These are phyloP conservation scores for Pristiophorus japonicus DNA, from an alignment of 2,113 vertebrate species.

Conservation along the genomic window DNA sequence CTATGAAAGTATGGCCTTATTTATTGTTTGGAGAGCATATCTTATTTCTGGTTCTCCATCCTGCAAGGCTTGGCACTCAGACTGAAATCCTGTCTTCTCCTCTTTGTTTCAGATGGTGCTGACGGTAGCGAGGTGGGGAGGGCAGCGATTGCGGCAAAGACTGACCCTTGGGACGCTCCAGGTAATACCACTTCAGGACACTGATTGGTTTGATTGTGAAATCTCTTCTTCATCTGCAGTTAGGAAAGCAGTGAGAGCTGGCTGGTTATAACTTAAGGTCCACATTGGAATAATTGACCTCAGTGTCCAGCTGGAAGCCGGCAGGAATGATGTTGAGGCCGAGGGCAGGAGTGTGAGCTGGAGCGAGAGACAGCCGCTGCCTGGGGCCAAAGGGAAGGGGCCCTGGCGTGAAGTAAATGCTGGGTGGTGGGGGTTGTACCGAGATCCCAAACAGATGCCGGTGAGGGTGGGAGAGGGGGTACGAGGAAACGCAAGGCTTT, in stretches of 20 bases:
- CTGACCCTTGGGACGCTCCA: constrained; percentile 46
- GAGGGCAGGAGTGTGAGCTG: neutral
- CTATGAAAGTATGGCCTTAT: constrained; percentile 65
- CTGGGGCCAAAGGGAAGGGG: neutral
- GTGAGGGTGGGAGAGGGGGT: neutral
- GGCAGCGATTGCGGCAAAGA: constrained; percentile 59
- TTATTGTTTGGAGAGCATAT: neutral
- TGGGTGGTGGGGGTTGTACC: neutral
- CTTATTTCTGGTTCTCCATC: neutral
- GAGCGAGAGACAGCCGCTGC: neutral
- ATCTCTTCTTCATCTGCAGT: neutral
- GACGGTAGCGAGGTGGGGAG: constrained; percentile 64
- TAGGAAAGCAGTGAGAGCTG: neutral
- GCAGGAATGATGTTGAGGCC: neutral
- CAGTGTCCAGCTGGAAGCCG: too few relatives aligned
- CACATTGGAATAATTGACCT: neutral
- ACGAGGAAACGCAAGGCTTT: neutral
- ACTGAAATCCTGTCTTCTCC: neutral
- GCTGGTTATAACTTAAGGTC: neutral
- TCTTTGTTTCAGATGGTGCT: constrained; percentile 52
- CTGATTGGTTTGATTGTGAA: neutral
- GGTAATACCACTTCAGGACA: neutral
- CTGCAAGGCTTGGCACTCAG: neutral
- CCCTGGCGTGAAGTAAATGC: neutral
- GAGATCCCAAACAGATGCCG: neutral